Evolutionary conservation across 2,797 vertebrate species (phyloP).

Genomic region (Menidia menidia): DNA sequence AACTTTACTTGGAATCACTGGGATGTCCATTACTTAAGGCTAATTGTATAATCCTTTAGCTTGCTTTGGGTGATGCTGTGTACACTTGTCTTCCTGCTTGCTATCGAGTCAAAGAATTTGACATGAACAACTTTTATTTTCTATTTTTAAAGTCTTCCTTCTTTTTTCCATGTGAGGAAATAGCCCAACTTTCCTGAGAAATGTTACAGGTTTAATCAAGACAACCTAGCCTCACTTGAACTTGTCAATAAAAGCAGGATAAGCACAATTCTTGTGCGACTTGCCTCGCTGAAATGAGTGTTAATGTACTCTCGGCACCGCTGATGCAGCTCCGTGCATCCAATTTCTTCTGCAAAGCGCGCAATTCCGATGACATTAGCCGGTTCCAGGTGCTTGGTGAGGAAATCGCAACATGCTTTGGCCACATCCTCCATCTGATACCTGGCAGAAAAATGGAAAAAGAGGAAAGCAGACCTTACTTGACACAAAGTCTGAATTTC

Average conservation of each 20-base stretch:
- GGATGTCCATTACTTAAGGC: background rate
- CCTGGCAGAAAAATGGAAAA: slow-evolving; percentile 34
- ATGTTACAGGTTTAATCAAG: too few relatives aligned
- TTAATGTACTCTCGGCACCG: slow-evolving; percentile 85
- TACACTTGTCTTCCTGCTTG: background rate
- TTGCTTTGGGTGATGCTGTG: background rate
- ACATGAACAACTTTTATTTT: slow-evolving; percentile 5
- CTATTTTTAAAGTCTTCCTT: background rate
- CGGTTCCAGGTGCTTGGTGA: slow-evolving; percentile 84
- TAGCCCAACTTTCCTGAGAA: too few relatives aligned
- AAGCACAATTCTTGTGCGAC: background rate
- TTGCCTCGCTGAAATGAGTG: slow-evolving; percentile 87
- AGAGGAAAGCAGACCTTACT: background rate
- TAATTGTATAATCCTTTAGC: background rate
- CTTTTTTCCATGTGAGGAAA: background rate
- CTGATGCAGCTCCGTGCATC: slow-evolving; percentile 82
- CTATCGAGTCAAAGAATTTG: background rate
- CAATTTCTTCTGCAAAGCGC: slow-evolving; percentile 85
- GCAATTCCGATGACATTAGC: slow-evolving; percentile 87
- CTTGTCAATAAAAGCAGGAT: background rate
- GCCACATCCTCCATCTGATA: slow-evolving; percentile 87
- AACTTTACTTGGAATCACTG: background rate
- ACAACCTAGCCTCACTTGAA: background rate
- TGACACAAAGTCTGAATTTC: background rate
- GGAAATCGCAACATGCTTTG: slow-evolving; percentile 86